phyloP scores from a whole-genome alignment of 2,797 vertebrate genomes.

The Nyctibius grandis region DNA sequence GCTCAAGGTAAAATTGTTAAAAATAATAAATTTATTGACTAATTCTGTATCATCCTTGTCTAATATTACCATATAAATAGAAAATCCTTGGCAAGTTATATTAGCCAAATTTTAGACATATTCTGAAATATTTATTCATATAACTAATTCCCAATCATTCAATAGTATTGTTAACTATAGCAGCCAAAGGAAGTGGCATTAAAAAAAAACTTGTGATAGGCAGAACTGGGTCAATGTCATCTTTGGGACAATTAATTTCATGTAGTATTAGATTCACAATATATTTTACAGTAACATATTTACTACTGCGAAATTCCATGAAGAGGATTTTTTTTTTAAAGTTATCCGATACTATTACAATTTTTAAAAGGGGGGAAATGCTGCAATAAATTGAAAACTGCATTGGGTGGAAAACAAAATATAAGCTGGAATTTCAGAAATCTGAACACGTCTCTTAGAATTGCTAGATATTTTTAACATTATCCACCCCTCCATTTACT shows the following conservation, averaged over 20 bases:
- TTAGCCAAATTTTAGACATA: not conserved
- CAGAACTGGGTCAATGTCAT: not conserved
- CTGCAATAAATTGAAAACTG: not conserved
- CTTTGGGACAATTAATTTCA: not conserved
- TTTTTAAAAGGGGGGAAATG: not conserved
- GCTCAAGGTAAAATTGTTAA: not conserved
- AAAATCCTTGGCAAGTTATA: not conserved
- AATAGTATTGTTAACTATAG: no score
- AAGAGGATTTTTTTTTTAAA: not conserved
- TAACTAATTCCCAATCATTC: not conserved
- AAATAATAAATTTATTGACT: not conserved
- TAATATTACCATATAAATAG: not conserved
- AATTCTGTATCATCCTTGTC: not conserved
- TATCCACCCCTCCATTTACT: not conserved
- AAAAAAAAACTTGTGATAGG: not conserved
- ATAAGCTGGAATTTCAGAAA: not conserved
- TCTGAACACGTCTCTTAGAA: not conserved
- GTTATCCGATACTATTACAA: not conserved
- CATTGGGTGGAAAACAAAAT: not conserved
- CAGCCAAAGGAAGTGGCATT: not conserved
- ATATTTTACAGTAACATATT: not conserved
- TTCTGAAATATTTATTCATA: not conserved
- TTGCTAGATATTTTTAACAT: not conserved
- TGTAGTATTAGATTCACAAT: no score
- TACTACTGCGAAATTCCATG: not conserved